phyloP scores from a whole-genome alignment of 2,113 vertebrate species.

The Oreochromis tanganicae region DNA sequence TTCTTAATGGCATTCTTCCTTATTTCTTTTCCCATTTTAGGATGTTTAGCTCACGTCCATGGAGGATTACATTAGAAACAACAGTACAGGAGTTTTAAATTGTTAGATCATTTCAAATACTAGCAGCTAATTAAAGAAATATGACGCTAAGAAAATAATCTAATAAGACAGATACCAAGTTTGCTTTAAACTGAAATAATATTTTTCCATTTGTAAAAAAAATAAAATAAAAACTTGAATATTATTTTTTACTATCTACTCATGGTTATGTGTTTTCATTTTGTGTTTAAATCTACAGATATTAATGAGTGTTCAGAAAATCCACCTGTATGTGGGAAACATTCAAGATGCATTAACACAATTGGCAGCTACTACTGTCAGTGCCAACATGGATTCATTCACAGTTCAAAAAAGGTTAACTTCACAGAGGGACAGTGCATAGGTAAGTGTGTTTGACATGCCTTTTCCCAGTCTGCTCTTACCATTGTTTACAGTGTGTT shows the following conservation, averaged over 20 bases:
- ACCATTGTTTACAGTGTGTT: neutral
- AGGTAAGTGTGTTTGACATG: neutral
- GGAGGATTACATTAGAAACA: neutral
- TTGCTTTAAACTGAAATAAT: neutral
- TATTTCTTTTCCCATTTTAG: neutral
- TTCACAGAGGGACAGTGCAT: rapidly evolving
- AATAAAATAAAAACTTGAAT: neutral
- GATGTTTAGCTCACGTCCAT: neutral
- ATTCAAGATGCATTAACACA: constrained; percentile 17
- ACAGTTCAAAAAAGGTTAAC: rapidly evolving
- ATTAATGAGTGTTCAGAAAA: rapidly evolving
- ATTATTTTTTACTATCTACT: neutral
- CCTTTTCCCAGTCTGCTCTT: neutral
- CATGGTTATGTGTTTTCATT: neutral
- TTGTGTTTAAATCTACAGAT: constrained; percentile 18
- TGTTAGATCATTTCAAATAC: neutral
- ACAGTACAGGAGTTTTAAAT: neutral
- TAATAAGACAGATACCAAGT: neutral
- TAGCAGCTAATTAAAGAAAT: neutral
- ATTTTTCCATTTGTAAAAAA: neutral
- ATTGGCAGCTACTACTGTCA: constrained; percentile 16
- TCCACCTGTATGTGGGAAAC: rapidly evolving
- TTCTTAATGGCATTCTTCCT: neutral
- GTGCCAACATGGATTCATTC: neutral
- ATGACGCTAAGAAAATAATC: neutral